Conservation (phyloP, 2,113 vertebrate species). For the Carassius gibelio region DNA sequence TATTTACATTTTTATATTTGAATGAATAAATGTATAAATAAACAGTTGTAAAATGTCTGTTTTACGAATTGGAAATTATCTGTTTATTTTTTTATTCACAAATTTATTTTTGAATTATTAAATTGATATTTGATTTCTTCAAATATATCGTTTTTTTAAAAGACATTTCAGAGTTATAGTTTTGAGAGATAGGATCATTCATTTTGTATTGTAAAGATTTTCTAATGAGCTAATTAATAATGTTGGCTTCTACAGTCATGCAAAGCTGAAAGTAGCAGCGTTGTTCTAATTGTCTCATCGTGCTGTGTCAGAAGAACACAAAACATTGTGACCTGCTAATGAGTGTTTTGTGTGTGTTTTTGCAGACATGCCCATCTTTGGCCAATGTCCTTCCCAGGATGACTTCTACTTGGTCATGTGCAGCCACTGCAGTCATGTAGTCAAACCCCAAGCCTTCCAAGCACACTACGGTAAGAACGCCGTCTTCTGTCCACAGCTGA, state of each 20-base stretch:
- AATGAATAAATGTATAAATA: not conserved
- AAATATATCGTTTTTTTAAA: not conserved
- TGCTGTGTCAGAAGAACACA: not conserved
- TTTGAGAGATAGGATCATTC: too few relatives aligned
- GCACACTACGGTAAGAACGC: constrained; percentile 96
- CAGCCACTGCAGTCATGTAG: constrained; percentile 96
- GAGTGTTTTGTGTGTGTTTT: constrained; percentile 27
- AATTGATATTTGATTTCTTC: not conserved
- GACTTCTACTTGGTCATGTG: constrained; percentile 99
- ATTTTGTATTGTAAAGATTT: not conserved
- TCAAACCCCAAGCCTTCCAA: constrained; percentile 99
- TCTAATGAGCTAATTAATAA: not conserved
- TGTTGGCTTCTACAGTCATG: not conserved
- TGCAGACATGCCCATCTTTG: constrained; percentile 98
- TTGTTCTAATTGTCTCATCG: not conserved
- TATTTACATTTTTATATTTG: not conserved
- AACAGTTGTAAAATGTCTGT: not conserved
- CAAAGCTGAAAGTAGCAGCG: not conserved
- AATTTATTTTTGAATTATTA: not conserved
- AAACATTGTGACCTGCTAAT: constrained; percentile 8
- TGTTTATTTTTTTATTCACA: not conserved
- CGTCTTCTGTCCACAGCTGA: not conserved
- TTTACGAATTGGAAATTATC: not conserved
- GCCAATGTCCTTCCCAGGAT: constrained; percentile 96
- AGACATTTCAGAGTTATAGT: not conserved